Evolutionary conservation across 2,797 vertebrate species (phyloP).

Genomic region (Sternotherus odoratus): DNA sequence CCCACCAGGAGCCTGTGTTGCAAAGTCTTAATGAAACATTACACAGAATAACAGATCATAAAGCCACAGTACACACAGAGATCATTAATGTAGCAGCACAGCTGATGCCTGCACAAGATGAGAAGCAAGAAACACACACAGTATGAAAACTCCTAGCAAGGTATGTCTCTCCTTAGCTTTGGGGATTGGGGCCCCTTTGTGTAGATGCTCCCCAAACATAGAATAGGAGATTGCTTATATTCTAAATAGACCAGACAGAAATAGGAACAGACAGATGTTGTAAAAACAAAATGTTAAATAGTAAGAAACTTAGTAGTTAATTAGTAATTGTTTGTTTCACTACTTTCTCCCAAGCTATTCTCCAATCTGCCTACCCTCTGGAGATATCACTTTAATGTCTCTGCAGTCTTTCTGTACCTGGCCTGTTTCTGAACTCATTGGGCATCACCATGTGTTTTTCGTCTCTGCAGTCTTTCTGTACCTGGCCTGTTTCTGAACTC

Average conservation of each 20-base stretch:
- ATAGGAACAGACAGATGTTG: not conserved
- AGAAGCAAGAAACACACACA: not conserved
- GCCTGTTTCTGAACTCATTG: not conserved
- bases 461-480: not conserved
- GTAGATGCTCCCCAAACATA: rapidly evolving
- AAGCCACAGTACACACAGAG: constrained; percentile 32
- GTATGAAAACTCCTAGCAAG: not conserved
- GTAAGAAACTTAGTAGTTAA: not conserved
- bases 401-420: not conserved
- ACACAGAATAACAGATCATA: constrained; percentile 45
- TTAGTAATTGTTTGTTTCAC: not conserved
- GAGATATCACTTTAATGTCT: not conserved
- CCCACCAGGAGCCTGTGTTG: constrained; percentile 17
- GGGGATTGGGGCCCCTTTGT: not conserved
- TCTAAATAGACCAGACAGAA: not conserved
- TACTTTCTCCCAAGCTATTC: not conserved
- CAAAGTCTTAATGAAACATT: constrained; percentile 42
- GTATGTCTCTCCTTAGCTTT: not conserved
- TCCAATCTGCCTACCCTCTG: not conserved
- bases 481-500: not conserved
- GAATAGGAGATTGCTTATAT: rapidly evolving
- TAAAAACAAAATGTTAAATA: not conserved
- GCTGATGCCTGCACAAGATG: not conserved
- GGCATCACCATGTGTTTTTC: not conserved
- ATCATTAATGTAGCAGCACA: not conserved